These are phyloP conservation scores for Labeo calbasu DNA, from an alignment of 2,797 vertebrate genomes.

Conservation along the genomic window DNA sequence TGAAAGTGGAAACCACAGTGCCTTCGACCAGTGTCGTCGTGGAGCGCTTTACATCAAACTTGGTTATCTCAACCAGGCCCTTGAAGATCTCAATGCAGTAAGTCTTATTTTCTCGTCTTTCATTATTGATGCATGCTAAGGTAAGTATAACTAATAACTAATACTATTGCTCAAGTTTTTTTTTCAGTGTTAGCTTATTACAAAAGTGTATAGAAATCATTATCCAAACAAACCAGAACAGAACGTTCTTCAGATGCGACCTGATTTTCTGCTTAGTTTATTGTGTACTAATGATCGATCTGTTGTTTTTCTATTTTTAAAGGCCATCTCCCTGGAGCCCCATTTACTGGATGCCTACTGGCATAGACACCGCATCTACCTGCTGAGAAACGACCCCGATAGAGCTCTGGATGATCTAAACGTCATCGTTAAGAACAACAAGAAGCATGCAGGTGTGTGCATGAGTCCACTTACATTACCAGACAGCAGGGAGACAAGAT, in stretches of 20 bases:
- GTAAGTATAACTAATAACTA: conserved; percentile 9
- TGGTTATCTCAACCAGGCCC: conserved; percentile 72
- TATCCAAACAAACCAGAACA: conserved; percentile 5
- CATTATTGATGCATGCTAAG: not conserved
- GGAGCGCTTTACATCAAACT: conserved; percentile 77
- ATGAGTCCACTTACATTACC: conserved; percentile 11
- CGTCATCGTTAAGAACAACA: conserved; percentile 75
- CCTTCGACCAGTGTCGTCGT: conserved; percentile 75
- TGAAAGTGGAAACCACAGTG: conserved; percentile 54
- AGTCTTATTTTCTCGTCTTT: conserved; percentile 31
- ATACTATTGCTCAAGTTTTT: not conserved
- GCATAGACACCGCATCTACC: conserved; percentile 80
- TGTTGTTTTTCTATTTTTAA: conserved; percentile 60
- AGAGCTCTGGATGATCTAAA: conserved; percentile 78
- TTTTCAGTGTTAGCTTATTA: not conserved
- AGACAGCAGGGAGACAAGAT: conserved; percentile 9
- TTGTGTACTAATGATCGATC: conserved; percentile 41
- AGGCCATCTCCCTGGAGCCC: conserved; percentile 78
- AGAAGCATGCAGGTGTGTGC: conserved; percentile 72
- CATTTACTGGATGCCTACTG: conserved; percentile 78
- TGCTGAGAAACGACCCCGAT: conserved; percentile 74
- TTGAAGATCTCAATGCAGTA: conserved; percentile 78
- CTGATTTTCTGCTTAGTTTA: conserved; percentile 41
- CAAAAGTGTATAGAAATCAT: conserved; percentile 1
- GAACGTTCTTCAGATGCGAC: conserved; percentile 8